Base-by-base conservation (phyloP, 2,113 vertebrate species). In the Scophthalmus maximus region DNA sequence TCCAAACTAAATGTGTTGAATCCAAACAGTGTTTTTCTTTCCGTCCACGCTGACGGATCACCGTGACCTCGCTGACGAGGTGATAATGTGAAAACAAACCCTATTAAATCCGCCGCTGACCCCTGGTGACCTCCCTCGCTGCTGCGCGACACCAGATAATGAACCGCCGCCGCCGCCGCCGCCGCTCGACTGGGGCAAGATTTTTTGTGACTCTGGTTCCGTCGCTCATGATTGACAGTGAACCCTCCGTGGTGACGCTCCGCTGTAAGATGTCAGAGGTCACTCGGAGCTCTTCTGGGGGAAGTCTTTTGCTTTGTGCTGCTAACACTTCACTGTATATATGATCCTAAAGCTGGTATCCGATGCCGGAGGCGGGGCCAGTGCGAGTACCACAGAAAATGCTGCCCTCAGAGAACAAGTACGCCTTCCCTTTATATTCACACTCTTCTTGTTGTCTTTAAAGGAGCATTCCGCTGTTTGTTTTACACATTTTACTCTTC, bases 41-140 rank as follows among this genome's bases (percentile, higher is more conserved):
- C 46, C 4, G 53, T 22, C n/a, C 61, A 56, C 22, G 64, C 72
- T 62, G n/a, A 15, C 63, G 47, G 71, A 61, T 74, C 57, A n/a
- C 57, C 3, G 68, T 72, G 76, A 80, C 85, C 90, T 71, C 73
- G 55, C 56, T 56, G 78, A 84, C 51, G 64, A 91, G 91, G 88
- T 82, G 92, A 89, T 93, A 91, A 93, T 92, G 87, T 91, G 92
- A 88, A 92, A 93, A 92, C 88, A 88, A 92, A 93, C 50, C 78
- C 58, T 90, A 81, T 88, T 78, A 92, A 92, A 92, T 88, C 90
- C 77, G 14, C 23, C 11, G 47, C 26, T 81, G 82, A 88, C 89
- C 88, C 84, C 81, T 29, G n/a, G 60, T 59, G 72, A 90, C 81
- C 81, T 38, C 64, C 58, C n/a, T n/a, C 59, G 65, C 47, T 78